Evolutionary conservation across 1,140 invertebrate genomes (phyloP), one percentile per base, ranked within the genome.

Genomic region (Diachasma alloeum): DNA sequence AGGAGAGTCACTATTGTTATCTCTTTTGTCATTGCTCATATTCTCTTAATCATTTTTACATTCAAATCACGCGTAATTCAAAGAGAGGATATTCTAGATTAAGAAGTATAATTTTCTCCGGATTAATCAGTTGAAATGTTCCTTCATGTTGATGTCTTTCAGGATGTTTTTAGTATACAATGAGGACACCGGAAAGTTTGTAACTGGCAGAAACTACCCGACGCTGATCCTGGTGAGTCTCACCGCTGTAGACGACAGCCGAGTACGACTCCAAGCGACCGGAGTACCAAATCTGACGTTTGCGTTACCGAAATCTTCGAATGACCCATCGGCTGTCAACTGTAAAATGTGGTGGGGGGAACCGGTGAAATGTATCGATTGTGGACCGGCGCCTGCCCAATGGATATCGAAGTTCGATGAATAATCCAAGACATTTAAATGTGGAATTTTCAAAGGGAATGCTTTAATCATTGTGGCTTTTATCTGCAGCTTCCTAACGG

Each of bases 121-220:
- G 31, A 31, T 31, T n/a, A n/a, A n/a, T n/a, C n/a, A n/a, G n/a
- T n/a, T n/a, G n/a, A 31, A 37, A 37, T 46, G 36, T 46, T 74
- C 4, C 42, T 63, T 74, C 15, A 63, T 74, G 9, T 67, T 17
- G 69, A 73, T 78, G 26, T 74, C 37, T 75, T 63, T n/a, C 53
- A 88, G 87, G 78, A 84, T 85, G 84, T 87, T 88, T 78, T 24
- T 87, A 26, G 83, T 87, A 17, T 87, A 85, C 76, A 83, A 83
- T 69, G 85, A 85, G 69, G 80, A 84, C 53, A 86, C 70, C 6
- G 80, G 80, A 0, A 82, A 83, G 70, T 88, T 86, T 76, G 76
- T 81, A 76, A 87, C 86, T 0, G 83, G 81, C 0, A 81, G 85
- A 42, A 78, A 86, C 0, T 83, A 82, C 68, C 83, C 86, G 13